phyloP scores from a whole-genome alignment of 2,888 invertebrate genomes.

The Alitta virens region DNA sequence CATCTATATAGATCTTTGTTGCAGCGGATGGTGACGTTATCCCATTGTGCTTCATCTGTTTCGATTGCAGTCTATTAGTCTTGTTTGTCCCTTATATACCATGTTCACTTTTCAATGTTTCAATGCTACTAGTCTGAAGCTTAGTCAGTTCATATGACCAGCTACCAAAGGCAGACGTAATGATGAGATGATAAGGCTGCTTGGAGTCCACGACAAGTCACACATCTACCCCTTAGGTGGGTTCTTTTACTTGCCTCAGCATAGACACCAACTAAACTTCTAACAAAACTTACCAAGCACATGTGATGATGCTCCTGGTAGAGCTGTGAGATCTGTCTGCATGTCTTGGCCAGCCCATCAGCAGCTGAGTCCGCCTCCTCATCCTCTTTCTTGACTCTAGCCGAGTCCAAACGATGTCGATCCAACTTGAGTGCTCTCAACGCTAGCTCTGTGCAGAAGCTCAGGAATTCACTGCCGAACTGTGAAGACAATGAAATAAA shows the following conservation, averaged over 20 bases:
- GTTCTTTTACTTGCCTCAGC: too few relatives aligned
- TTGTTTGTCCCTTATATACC: not conserved
- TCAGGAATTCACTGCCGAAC: conserved; percentile 27
- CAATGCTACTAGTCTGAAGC: too few relatives aligned
- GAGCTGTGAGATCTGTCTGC: conserved; percentile 22
- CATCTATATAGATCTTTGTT: too few relatives aligned
- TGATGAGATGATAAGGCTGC: too few relatives aligned
- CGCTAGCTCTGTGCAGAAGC: conserved; percentile 27
- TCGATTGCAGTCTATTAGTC: not conserved
- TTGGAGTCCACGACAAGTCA: too few relatives aligned
- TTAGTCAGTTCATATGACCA: too few relatives aligned
- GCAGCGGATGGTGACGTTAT: not conserved
- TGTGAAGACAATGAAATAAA: conserved; percentile 17
- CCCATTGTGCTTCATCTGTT: not conserved
- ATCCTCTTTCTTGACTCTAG: conserved; percentile 12
- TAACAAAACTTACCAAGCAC: conserved; percentile 20
- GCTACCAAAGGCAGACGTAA: too few relatives aligned
- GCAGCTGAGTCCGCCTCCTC: conserved; percentile 21
- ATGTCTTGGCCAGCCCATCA: conserved; percentile 23
- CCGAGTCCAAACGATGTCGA: conserved; percentile 23
- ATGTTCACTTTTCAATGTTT: too few relatives aligned
- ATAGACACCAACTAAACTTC: too few relatives aligned
- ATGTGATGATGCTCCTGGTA: conserved; percentile 27
- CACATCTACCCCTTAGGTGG: too few relatives aligned
- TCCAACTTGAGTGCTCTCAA: conserved; percentile 26